A percentile compares a stretch with the other conserved stretches of the same genome.
Conservation (phyloP, 1,140 invertebrate species). For the Trachymyrmex septentrionalis region DNA sequence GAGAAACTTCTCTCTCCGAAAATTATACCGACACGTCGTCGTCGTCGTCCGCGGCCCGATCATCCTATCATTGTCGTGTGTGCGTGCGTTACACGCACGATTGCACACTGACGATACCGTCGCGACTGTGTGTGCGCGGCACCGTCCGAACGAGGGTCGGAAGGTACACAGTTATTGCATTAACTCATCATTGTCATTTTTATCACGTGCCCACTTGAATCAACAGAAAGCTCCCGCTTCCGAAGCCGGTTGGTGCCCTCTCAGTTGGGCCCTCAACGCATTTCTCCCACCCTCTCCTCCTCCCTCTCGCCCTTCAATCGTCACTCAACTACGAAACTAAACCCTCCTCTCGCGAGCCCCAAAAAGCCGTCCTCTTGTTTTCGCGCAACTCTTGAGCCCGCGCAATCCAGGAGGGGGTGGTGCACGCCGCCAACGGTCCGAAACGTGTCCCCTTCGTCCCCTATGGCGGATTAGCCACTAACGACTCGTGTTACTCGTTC, state of each 20-base stretch:
- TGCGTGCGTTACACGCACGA: conserved; percentile 52
- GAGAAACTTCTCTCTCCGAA: conserved; percentile 48
- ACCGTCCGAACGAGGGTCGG: conserved; percentile 69
- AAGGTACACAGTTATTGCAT: conserved; percentile 85
- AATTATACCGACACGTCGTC: conserved; percentile 45
- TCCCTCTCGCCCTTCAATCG: background rate
- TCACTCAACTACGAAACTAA: conserved; percentile 58
- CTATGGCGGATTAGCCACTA: conserved; percentile 82
- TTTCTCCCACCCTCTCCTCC: conserved; percentile 20
- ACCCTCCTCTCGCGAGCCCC: conserved; percentile 58
- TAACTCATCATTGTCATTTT: conserved; percentile 86
- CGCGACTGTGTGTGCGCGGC: conserved; percentile 39
- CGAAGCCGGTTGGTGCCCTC: conserved; percentile 39
- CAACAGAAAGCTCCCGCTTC: conserved; percentile 72
- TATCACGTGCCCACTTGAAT: conserved; percentile 85
- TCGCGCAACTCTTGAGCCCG: conserved; percentile 79
- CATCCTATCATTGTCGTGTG: background rate
- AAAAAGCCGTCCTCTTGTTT: conserved; percentile 76
- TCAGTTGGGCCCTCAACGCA: conserved; percentile 23
- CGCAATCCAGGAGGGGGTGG: conserved; percentile 27
- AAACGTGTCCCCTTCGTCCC: conserved; percentile 58
- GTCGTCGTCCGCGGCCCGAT: conserved; percentile 42
- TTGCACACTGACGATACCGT: conserved; percentile 49
- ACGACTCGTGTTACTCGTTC: conserved; percentile 82
- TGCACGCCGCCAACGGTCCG: conserved; percentile 24